Conservation (phyloP, 2,888 invertebrate species). For the Drosophila lacicola region DNA sequence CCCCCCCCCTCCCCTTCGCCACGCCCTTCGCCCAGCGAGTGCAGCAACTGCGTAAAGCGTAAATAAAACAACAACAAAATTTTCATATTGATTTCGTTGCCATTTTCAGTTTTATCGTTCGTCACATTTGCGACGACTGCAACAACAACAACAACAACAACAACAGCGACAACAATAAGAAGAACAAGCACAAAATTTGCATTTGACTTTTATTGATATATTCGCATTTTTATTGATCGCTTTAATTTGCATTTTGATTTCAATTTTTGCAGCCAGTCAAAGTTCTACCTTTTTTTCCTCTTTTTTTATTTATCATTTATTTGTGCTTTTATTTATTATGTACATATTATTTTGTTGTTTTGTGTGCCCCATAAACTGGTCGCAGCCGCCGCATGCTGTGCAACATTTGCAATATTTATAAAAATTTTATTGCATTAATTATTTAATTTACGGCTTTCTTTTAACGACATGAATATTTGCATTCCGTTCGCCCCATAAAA, state of each 20-base stretch:
- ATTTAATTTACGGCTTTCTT: conserved; percentile 77
- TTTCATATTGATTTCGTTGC: conserved; percentile 56
- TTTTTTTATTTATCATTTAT: conserved; percentile 43
- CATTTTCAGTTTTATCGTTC: conserved; percentile 45
- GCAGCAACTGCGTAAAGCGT: conserved; percentile 24
- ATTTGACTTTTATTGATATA: conserved; percentile 80
- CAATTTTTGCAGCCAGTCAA: conserved; percentile 6
- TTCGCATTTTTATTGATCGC: conserved; percentile 79
- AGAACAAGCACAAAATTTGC: conserved; percentile 57
- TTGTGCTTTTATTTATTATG: conserved; percentile 9
- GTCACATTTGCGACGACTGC: conserved; percentile 30
- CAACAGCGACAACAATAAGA: background rate
- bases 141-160: conserved; percentile 6
- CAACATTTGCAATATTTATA: conserved; percentile 67
- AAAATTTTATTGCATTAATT: conserved; percentile 74
- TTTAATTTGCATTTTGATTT: conserved; percentile 74
- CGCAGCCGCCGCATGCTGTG: conserved; percentile 57
- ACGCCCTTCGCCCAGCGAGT: background rate
- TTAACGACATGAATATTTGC: conserved; percentile 59
- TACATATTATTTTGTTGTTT: conserved; percentile 28
- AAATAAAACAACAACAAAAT: conserved; percentile 19
- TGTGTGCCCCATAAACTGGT: conserved; percentile 65
- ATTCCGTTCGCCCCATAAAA: conserved; percentile 49
- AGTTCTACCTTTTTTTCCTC: background rate
- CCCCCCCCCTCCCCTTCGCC: background rate